A percentile compares a stretch with the other conserved stretches of the same genome.
phyloP scores from a whole-genome alignment of 2,797 vertebrate genomes.

The Onychomys leucogaster region DNA sequence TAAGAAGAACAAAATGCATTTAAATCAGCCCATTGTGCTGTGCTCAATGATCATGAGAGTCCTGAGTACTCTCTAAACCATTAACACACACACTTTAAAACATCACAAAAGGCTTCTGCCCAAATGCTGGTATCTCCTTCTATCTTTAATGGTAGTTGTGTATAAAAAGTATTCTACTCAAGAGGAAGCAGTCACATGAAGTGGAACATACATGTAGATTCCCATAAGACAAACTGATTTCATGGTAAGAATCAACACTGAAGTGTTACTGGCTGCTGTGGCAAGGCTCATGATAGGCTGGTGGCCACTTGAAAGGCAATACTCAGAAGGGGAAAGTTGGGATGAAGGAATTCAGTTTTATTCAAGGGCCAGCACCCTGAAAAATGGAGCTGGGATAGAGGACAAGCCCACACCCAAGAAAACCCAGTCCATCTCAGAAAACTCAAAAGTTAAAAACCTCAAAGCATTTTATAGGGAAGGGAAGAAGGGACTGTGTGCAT shows the following conservation, averaged over 20 bases:
- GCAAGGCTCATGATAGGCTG: not conserved
- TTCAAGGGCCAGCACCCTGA: not conserved
- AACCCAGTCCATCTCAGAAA: not conserved
- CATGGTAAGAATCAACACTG: not conserved
- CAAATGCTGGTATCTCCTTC: not conserved
- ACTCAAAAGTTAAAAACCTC: not conserved
- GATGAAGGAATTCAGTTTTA: not conserved
- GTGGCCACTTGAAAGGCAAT: not conserved
- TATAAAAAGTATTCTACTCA: conserved; percentile 21
- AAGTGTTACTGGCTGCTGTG: not conserved
- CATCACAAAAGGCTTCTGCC: not conserved
- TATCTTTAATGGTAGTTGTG: not conserved
- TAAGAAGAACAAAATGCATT: not conserved
- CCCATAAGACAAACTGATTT: not conserved
- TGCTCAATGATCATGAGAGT: not conserved
- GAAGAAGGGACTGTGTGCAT: not conserved
- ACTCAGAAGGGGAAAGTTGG: not conserved
- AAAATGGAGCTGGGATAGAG: not conserved
- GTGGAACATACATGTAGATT: not conserved
- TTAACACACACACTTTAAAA: not conserved
- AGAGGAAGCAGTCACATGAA: not conserved
- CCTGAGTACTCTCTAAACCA: not conserved
- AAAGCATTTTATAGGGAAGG: not conserved
- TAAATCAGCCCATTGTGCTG: not conserved
- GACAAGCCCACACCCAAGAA: not conserved